These are phyloP conservation scores for Todiramphus saurophagus DNA, from an alignment of 2,113 vertebrate genomes.

Conservation along the genomic window DNA sequence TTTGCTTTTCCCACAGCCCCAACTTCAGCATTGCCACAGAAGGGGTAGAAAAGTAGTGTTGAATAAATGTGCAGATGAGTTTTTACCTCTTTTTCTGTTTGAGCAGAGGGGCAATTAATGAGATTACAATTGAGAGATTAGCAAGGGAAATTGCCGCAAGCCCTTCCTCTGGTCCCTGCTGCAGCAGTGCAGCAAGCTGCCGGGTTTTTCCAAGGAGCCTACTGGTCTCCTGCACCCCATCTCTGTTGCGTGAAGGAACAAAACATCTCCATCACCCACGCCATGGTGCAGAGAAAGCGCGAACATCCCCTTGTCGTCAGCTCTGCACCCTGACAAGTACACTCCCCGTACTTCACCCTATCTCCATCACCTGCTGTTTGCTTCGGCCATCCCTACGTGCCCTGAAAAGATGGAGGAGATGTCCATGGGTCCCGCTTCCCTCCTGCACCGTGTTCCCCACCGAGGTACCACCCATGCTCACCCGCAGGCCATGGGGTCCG, in stretches of 20 bases:
- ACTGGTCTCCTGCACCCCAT: not conserved
- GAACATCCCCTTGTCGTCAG: not conserved
- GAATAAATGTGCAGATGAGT: not conserved
- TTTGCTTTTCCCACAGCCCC: not conserved
- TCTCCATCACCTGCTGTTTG: not conserved
- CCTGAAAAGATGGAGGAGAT: not conserved
- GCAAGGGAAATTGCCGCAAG: not conserved
- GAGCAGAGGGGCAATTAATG: slow-evolving; percentile 46
- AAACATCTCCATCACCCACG: not conserved
- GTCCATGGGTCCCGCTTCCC: not conserved
- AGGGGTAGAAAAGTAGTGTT: not conserved
- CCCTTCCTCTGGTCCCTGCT: not conserved
- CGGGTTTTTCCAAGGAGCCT: not conserved
- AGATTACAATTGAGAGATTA: slow-evolving; percentile 28
- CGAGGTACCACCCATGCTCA: not conserved
- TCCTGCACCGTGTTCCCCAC: not conserved
- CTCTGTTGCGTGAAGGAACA: not conserved
- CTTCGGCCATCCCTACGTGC: accelerated
- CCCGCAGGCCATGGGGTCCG: accelerated
- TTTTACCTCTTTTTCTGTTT: slow-evolving; percentile 44
- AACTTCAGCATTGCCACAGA: not conserved
- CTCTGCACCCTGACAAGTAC: not conserved
- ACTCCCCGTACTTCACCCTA: not conserved
- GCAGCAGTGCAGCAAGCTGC: not conserved
- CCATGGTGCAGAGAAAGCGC: accelerated